A percentile compares a stretch with the other conserved stretches of the same genome.
Conservation (phyloP, 2,888 invertebrate species). For the Polydrusus tereticollis region DNA sequence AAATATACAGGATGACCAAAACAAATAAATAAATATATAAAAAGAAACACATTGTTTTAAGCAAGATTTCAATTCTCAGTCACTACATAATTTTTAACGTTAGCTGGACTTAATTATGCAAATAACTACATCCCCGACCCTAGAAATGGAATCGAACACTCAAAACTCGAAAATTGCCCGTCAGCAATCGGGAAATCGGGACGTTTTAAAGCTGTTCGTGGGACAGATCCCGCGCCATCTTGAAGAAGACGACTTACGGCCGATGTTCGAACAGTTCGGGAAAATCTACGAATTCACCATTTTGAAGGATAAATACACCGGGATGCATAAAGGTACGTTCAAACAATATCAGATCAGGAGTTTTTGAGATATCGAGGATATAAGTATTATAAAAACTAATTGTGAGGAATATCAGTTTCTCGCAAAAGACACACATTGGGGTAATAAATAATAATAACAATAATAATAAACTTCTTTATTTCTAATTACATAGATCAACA, state of each 20-base stretch:
- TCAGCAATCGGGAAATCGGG: constrained; percentile 58
- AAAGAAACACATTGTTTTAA: background rate
- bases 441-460: too few species aligned
- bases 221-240: constrained; percentile 93
- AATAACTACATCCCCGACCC: constrained; percentile 64
- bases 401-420: too few species aligned
- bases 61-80: background rate
- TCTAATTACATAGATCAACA: too few species aligned
- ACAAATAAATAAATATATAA: too few species aligned
- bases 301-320: constrained; percentile 94
- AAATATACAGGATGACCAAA: too few species aligned
- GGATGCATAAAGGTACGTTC: constrained; percentile 89
- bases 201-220: constrained; percentile 87
- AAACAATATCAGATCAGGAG: too few species aligned
- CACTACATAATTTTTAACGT: background rate
- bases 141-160: constrained; percentile 53
- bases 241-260: constrained; percentile 88
- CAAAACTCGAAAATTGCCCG: constrained; percentile 31
- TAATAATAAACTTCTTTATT: too few species aligned
- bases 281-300: constrained; percentile 95
- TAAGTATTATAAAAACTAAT: too few species aligned
- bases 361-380: too few species aligned
- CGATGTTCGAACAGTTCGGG: constrained; percentile 93
- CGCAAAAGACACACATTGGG: too few species aligned
- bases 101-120: constrained; percentile 60